Evolutionary conservation across 1,140 invertebrate genomes (phyloP), one percentile per base, ranked within the genome.

Genomic region (Drosophila mauritiana): DNA sequence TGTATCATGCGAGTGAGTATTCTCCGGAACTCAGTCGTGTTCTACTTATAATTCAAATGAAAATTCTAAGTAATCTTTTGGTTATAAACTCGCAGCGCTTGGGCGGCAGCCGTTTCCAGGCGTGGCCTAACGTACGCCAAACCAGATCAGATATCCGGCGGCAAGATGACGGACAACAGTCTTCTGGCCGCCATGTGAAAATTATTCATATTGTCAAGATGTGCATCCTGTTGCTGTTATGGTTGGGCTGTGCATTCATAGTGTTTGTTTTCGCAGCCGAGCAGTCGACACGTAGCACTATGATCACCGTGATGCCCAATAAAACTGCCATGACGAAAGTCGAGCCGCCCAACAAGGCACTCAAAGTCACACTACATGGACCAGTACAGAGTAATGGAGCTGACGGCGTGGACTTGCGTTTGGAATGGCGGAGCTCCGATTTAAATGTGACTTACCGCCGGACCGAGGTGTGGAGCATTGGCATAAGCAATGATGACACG

Each of bases 11-110:
- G 20, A 22, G 20, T 22, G 20, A 22, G 20, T 22, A 22, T 22
- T 22, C 20, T 22, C 20, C 7, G 15, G 7, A n/a, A 51, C 15
- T 22, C 53, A 55, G 36, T 40, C 20, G 37, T 12, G 13, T 25
- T 55, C 10, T 8, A 40, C 43, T 34, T 3, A 11, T 6, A 22
- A 17, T 13, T 51, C 31, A 39, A 61, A 61, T 61, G 46, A 37
- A 61, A 61, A 61, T 61, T 61, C 10, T 13, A 51, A 40, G 57
- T 61, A 22, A 61, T 31, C 25, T 20, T 15, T 13, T 13, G 22
- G 20, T 12, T 1, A 11, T 39, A 17, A 37, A 27, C 20, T 12
- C 46, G 6, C 22, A 17, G 11, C n/a, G 20, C 11, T 2, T 27
- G 2, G 45, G 13, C 17, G 31, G 13, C 11, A 36, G 20, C 1